phyloP scores from a whole-genome alignment of 2,888 invertebrate genomes.

The Rhorus exstirpatorius region DNA sequence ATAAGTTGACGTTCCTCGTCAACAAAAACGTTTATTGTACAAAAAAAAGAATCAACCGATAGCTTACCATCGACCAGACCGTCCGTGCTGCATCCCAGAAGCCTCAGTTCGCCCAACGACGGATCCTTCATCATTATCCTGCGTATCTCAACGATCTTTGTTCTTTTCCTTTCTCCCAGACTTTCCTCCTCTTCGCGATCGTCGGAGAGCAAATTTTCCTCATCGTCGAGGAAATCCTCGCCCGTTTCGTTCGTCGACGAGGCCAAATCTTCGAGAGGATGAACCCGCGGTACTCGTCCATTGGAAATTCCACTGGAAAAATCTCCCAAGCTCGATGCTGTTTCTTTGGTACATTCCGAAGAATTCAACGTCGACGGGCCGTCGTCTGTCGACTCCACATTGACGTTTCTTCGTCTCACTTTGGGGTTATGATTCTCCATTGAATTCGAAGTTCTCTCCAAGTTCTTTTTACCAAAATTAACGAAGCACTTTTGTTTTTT shows the following conservation, averaged over 20 bases:
- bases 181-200: slow-evolving; percentile 30
- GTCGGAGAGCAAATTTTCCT: slow-evolving; percentile 54
- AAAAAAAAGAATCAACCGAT: background rate
- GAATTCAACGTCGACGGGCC: background rate
- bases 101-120: slow-evolving; percentile 79
- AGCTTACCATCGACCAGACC: slow-evolving; percentile 83
- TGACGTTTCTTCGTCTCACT: slow-evolving; percentile 73
- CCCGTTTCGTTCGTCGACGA: slow-evolving; percentile 71
- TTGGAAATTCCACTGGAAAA: slow-evolving; percentile 68
- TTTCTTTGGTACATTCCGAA: slow-evolving; percentile 21
- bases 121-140: slow-evolving; percentile 75
- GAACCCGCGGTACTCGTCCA: slow-evolving; percentile 75
- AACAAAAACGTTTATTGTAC: no score
- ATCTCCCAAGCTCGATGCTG: slow-evolving; percentile 55
- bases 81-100: slow-evolving; percentile 79
- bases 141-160: slow-evolving; percentile 35
- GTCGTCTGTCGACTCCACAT: slow-evolving; percentile 56
- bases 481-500: background rate
- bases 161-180: background rate
- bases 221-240: slow-evolving; percentile 64
- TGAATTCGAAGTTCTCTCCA: slow-evolving; percentile 35
- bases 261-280: slow-evolving; percentile 67
- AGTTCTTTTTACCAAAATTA: background rate
- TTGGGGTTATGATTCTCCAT: slow-evolving; percentile 75
- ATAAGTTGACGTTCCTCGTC: no score